Percentiles rank a stretch among this genome's conserved stretches.
phyloP scores from a whole-genome alignment of 2,888 invertebrate genomes.

The Gisinianus flammeolus region DNA sequence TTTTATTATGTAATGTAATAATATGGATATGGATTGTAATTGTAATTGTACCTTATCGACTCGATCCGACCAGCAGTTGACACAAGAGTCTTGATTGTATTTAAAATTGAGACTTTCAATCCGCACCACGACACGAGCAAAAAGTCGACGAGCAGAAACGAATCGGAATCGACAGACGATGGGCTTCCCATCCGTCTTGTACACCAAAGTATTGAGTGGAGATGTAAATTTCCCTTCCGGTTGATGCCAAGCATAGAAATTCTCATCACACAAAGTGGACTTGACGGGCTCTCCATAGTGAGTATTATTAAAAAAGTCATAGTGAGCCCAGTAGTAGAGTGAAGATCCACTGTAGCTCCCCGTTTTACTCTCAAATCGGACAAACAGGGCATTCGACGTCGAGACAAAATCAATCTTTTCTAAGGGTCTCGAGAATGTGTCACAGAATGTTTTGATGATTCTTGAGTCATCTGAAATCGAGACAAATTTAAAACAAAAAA shows the following conservation, averaged over 20 bases:
- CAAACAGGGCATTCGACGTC: conserved; percentile 83
- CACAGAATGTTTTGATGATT: conserved; percentile 92
- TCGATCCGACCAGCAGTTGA: conserved; percentile 84
- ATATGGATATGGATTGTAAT: conserved; percentile 1
- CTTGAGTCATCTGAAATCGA: conserved; percentile 60
- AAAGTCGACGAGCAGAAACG: conserved; percentile 80
- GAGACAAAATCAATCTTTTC: conserved; percentile 92
- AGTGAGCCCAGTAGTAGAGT: conserved; percentile 91
- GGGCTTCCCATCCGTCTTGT: conserved; percentile 74
- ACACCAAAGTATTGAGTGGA: conserved; percentile 84
- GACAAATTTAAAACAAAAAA: too few relatives aligned
- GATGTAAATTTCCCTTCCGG: conserved; percentile 75
- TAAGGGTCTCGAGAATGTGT: conserved; percentile 90
- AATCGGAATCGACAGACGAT: conserved; percentile 83
- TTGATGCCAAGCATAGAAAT: conserved; percentile 83
- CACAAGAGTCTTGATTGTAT: conserved; percentile 79
- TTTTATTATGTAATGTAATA: too few relatives aligned
- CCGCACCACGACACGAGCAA: conserved; percentile 79
- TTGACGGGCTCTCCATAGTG: conserved; percentile 81
- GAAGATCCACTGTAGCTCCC: conserved; percentile 82
- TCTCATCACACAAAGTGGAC: conserved; percentile 84
- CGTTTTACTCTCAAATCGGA: conserved; percentile 87
- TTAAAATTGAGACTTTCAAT: conserved; percentile 81
- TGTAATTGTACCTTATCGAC: conserved; percentile 84
- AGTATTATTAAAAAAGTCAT: conserved; percentile 91